These are phyloP conservation scores for Acrobasis consociella DNA, from an alignment of 2,888 invertebrate species.

Conservation along the genomic window DNA sequence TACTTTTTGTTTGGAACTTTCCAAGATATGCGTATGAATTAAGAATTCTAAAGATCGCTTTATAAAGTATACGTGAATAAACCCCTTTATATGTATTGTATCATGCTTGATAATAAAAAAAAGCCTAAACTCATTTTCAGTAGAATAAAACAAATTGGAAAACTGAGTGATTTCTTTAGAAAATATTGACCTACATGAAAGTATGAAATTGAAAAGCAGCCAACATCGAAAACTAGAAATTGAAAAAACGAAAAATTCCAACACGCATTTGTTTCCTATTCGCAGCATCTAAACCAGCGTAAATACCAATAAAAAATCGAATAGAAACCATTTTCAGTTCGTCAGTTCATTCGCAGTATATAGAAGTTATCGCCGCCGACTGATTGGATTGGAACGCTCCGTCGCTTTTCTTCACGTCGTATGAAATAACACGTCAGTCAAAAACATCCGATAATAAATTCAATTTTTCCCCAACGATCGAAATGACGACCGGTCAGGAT, in stretches of 20 bases:
- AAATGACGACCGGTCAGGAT: conserved; percentile 77
- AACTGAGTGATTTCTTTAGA: no score
- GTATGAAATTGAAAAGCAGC: background rate
- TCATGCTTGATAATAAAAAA: no score
- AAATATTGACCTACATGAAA: background rate
- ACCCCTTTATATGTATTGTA: no score
- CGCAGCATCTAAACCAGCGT: conserved; percentile 21
- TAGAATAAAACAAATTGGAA: no score
- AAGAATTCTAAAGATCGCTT: no score
- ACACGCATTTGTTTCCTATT: conserved; percentile 21
- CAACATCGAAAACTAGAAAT: conserved; percentile 7
- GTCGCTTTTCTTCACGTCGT: conserved; percentile 63
- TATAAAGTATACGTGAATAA: no score
- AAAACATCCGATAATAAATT: conserved; percentile 81
- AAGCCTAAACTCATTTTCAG: no score
- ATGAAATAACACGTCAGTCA: conserved; percentile 82
- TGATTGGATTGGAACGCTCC: conserved; percentile 71
- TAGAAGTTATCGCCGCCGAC: conserved; percentile 63
- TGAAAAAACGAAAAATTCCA: conserved; percentile 20
- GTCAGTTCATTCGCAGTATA: conserved; percentile 54
- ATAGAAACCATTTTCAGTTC: conserved; percentile 67
- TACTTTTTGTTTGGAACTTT: background rate
- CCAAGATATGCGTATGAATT: background rate
- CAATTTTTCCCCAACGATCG: conserved; percentile 73
- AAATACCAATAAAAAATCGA: conserved; percentile 37